Base-by-base conservation (phyloP, 2,113 vertebrate species). In the Daubentonia madagascariensis region DNA sequence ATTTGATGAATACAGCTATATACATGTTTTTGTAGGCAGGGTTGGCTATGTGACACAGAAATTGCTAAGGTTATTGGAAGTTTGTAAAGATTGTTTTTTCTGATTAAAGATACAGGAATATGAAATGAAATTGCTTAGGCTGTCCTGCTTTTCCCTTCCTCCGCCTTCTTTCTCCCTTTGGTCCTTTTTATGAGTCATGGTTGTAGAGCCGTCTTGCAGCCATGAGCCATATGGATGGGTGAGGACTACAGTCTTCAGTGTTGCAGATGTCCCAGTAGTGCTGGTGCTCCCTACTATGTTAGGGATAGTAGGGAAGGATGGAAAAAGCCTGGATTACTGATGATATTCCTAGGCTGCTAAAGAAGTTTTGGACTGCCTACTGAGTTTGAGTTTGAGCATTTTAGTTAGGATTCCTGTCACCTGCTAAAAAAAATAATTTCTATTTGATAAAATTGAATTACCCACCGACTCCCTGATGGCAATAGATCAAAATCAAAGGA, bases 11-110 rank as follows among this genome's bases (percentile, higher is more conserved):
- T 43, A 67, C 0, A 37, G 32, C 8, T 45, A n/a, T 25, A 32
- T 32, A n/a, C 35, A 45, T 88, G 52, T 48, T 68, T 92, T 63
- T 65, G 18, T 76, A 76, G 18, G 5, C 28, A 54, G 8, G 18
- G 5, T 73, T 61, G 12, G 8, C 18, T 40, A 23, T 25, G 8
- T 76, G 40, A 92, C 25, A 63, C 2, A 63, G 5, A 57, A 37
- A 40, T 48, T 95, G 16, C 17, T 43, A 68, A 45, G 43, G 9
- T 89, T 35, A n/a, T 68, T 81, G 75, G 18, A 75, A 90, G 9
- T 50, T 68, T 70, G 22, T 75, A 92, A 80, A 70, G 4, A 68
- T 79, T 67, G 4, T 70, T 91, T 70, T 91, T 91, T 84, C 43
- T 43, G 14, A 68, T 37, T 59, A 68, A 89, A 73, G 4, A 43